Percentiles rank a stretch among this genome's conserved stretches.
phyloP scores from a whole-genome alignment of 2,113 vertebrate genomes.

The Sterna hirundo region DNA sequence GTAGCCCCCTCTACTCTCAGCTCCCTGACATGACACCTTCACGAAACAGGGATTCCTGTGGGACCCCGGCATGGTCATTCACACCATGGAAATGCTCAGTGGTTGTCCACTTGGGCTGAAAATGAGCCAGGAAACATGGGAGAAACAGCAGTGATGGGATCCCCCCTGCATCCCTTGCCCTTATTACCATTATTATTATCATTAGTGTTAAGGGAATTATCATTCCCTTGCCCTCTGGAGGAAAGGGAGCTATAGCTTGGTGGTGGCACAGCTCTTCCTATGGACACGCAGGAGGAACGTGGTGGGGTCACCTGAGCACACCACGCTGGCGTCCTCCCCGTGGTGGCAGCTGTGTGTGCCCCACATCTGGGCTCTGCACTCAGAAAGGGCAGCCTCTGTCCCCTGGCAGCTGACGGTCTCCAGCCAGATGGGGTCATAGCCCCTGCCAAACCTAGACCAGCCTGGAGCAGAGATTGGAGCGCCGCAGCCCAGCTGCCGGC shows the following conservation, averaged over 20 bases:
- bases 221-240: background rate
- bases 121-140: background rate
- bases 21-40: background rate
- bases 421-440: background rate
- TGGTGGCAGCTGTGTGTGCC: background rate
- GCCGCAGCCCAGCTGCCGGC: constrained; percentile 84
- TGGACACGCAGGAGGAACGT: rapidly evolving
- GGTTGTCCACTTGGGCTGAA: background rate
- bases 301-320: background rate
- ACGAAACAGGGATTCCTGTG: background rate
- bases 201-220: background rate
- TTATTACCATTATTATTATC: background rate
- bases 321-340: background rate
- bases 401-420: background rate
- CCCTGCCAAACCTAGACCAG: background rate
- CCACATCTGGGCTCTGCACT: background rate
- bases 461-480: constrained; percentile 32
- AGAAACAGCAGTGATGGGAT: background rate
- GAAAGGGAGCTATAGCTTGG: background rate
- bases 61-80: background rate
- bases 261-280: background rate
- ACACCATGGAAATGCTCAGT: background rate
- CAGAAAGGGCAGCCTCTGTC: background rate
- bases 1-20: background rate
- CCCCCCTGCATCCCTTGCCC: background rate